Conservation (phyloP, 2,113 vertebrate species). For the Bos indicus region DNA sequence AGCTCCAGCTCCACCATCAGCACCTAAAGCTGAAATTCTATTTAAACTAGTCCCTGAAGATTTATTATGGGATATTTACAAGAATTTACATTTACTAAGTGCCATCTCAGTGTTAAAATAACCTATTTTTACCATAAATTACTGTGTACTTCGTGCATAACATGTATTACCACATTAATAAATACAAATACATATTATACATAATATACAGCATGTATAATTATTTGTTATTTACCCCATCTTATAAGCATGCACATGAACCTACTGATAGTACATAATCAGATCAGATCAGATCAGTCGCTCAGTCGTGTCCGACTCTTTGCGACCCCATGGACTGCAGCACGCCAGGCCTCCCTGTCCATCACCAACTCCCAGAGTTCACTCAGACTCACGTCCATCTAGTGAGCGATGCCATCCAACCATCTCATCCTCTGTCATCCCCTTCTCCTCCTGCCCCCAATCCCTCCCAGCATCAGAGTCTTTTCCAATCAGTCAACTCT, state of each 20-base stretch:
- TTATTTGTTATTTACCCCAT: background rate
- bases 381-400: too few relatives aligned
- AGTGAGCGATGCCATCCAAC: too few relatives aligned
- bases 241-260: background rate
- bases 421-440: too few relatives aligned
- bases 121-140: background rate
- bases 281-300: too few relatives aligned
- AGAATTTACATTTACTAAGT: background rate
- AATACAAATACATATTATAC: background rate
- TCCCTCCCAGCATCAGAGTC: too few relatives aligned
- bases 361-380: too few relatives aligned
- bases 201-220: background rate
- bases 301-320: too few relatives aligned
- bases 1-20: background rate
- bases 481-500: too few relatives aligned
- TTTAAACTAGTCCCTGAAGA: background rate
- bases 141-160: background rate
- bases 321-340: too few relatives aligned
- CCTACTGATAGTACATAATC: background rate
- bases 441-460: too few relatives aligned
- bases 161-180: background rate
- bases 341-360: too few relatives aligned
- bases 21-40: background rate
- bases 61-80: background rate
- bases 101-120: background rate